phyloP scores from a whole-genome alignment of 1,140 invertebrate genomes.

The Dendroctonus valens region DNA sequence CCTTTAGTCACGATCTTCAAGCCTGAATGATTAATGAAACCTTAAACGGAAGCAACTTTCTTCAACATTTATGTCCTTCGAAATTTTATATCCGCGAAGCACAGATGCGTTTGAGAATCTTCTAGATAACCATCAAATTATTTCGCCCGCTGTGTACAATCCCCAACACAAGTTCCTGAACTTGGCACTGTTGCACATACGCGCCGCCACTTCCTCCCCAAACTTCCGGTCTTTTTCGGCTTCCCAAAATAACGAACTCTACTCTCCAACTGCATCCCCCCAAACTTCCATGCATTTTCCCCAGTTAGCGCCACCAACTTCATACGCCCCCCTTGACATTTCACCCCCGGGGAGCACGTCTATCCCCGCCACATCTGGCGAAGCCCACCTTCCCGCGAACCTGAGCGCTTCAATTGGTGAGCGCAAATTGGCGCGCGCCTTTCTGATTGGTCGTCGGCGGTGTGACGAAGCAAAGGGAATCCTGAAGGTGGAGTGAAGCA shows the following conservation, averaged over 20 bases:
- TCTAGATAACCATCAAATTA: too few relatives aligned
- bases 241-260: slow-evolving; percentile 26
- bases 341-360: slow-evolving; percentile 33
- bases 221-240: slow-evolving; percentile 12
- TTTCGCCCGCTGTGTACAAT: background rate
- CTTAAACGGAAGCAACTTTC: too few relatives aligned
- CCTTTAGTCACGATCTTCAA: too few relatives aligned
- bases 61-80: too few relatives aligned
- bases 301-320: slow-evolving; percentile 39
- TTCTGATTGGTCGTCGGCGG: slow-evolving; percentile 25
- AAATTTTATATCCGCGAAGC: too few relatives aligned
- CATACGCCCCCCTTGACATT: slow-evolving; percentile 33
- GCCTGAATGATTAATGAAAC: too few relatives aligned
- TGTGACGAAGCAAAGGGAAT: slow-evolving; percentile 6
- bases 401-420: slow-evolving; percentile 18
- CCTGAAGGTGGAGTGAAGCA: slow-evolving; percentile 14
- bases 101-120: too few relatives aligned
- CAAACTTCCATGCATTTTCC: slow-evolving; percentile 28
- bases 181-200: slow-evolving; percentile 16
- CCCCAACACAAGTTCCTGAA: slow-evolving; percentile 8
- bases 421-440: slow-evolving; percentile 28
- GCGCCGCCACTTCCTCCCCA: slow-evolving; percentile 25
- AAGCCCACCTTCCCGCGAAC: slow-evolving; percentile 22
- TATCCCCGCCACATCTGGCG: slow-evolving; percentile 14
- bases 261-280: slow-evolving; percentile 11